Percentiles rank a stretch among this genome's conserved stretches.
Conservation (phyloP, 1,140 invertebrate genomes). For the Arctopsyche grandis region DNA sequence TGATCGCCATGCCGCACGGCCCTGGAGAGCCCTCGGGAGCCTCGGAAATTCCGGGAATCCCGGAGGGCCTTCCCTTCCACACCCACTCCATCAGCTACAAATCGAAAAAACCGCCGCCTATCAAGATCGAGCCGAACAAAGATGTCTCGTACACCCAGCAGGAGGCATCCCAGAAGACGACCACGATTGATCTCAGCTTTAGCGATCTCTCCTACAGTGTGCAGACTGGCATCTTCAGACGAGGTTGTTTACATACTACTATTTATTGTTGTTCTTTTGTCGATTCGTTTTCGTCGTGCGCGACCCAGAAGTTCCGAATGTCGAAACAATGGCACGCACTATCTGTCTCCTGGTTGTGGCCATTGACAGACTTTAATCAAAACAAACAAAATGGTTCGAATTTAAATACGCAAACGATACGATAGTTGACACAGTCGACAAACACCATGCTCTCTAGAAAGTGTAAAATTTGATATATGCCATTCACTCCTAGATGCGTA, state of each 20-base stretch:
- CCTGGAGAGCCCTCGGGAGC: not conserved
- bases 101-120: slow-evolving; percentile 29
- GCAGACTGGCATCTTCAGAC: slow-evolving; percentile 41
- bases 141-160: not conserved
- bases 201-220: slow-evolving; percentile 43
- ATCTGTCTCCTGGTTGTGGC: too few species aligned
- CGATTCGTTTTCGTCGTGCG: too few species aligned
- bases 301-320: too few species aligned
- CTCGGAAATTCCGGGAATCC: not conserved
- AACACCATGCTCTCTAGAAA: too few species aligned
- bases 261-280: too few species aligned
- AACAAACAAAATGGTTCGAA: too few species aligned
- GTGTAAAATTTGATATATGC: too few species aligned
- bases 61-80: not conserved
- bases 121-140: slow-evolving; percentile 36
- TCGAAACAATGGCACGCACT: too few species aligned
- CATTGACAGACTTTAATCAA: too few species aligned
- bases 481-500: too few species aligned
- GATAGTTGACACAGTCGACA: too few species aligned
- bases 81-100: not conserved
- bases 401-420: too few species aligned
- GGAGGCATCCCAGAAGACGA: not conserved
- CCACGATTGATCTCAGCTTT: slow-evolving; percentile 43
- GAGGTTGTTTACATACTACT: slow-evolving; percentile 27
- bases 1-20: slow-evolving; percentile 2